Evolutionary conservation across 2,797 vertebrate species (phyloP).

Genomic region (Phalloptychus januarius): DNA sequence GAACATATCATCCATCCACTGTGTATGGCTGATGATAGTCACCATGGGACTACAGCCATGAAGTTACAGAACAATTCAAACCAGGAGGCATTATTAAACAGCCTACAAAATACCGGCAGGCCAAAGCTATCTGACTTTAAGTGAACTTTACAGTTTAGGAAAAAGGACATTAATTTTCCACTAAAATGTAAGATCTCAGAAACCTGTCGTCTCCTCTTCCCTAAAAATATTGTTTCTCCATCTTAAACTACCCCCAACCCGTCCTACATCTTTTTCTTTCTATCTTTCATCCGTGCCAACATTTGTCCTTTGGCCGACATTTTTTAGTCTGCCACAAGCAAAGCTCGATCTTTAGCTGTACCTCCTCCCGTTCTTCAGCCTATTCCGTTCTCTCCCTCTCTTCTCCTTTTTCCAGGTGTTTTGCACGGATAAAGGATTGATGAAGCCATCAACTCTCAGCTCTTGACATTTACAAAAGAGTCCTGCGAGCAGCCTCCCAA

Average conservation of each 20-base stretch:
- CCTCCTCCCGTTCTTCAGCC: neutral
- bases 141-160: neutral
- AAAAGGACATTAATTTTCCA: neutral
- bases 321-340: neutral
- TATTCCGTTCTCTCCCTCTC: neutral
- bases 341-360: neutral
- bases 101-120: neutral
- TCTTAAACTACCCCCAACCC: neutral
- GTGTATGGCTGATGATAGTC: neutral
- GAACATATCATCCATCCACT: neutral
- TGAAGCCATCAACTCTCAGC: constrained; percentile 83
- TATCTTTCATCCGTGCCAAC: neutral
- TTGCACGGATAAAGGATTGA: constrained; percentile 85
- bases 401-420: constrained; percentile 77
- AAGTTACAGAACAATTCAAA: neutral
- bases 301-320: neutral
- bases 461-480: constrained; percentile 87
- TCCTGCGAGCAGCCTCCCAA: constrained; percentile 78
- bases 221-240: neutral
- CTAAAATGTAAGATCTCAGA: neutral
- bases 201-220: neutral
- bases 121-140: neutral
- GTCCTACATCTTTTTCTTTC: neutral
- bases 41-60: neutral
- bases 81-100: neutral